These are phyloP conservation scores for Felis catus DNA, from an alignment of 2,113 vertebrate genomes.

Conservation along the genomic window F.catus_Fca126_mat1.0 CM031415.1:167755501-167756000, in stretches of 20 bases:
- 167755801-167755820: neutral
- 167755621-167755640: neutral
- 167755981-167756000: conserved; percentile 45
- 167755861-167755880: conserved; percentile 31
- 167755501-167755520: neutral
- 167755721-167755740: neutral
- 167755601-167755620: neutral
- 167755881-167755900: conserved; percentile 17
- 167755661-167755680: conserved; percentile 4
- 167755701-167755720: neutral
- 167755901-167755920: conserved; percentile 38
- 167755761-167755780: neutral
- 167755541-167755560: neutral
- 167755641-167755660: neutral
- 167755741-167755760: neutral
- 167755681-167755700: neutral
- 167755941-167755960: neutral
- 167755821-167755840: conserved; percentile 33
- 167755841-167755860: conserved; percentile 39
- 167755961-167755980: conserved; percentile 53
- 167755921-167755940: conserved; percentile 20
- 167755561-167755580: neutral
- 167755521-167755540: neutral
- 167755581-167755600: neutral
- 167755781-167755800: neutral